Percentiles rank a stretch among this genome's conserved stretches.
phyloP scores from a whole-genome alignment of 2,113 vertebrate genomes.

The Triplophysa rosa region DNA sequence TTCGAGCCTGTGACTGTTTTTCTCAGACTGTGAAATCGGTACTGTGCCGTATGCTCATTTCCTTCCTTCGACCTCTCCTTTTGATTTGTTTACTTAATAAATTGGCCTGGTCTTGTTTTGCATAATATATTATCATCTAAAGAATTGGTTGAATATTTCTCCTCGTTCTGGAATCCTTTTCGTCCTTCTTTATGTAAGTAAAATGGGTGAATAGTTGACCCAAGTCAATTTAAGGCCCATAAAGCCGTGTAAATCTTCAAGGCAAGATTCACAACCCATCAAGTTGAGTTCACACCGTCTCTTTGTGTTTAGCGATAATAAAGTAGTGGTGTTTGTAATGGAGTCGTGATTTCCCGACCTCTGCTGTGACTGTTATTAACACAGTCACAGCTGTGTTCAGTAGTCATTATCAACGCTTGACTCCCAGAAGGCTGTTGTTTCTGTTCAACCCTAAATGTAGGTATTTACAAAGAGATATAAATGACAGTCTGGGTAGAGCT shows the following conservation, averaged over 20 bases:
- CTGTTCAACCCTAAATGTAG: neutral
- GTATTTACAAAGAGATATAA: no score
- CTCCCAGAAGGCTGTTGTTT: constrained; percentile 1
- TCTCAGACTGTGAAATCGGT: neutral
- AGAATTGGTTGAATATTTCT: no score
- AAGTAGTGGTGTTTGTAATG: constrained; percentile 29
- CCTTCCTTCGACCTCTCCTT: neutral
- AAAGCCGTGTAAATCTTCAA: neutral
- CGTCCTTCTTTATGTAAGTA: no score
- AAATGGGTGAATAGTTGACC: no score
- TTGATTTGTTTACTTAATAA: neutral
- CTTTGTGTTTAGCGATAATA: constrained; percentile 26
- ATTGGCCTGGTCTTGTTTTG: neutral
- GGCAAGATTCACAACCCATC: constrained; percentile 11
- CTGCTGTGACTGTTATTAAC: neutral
- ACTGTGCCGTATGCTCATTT: neutral
- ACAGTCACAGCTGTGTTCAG: constrained; percentile 18
- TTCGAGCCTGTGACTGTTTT: constrained; percentile 11
- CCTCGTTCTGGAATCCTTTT: no score
- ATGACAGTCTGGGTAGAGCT: no score
- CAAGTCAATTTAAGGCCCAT: no score
- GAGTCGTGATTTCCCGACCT: constrained; percentile 10
- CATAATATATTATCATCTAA: no score
- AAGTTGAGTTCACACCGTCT: neutral
- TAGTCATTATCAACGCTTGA: neutral